These are phyloP conservation scores for Sebastolobus altivelis DNA, from an alignment of 2,797 vertebrate species.

Conservation along the genomic window DNA sequence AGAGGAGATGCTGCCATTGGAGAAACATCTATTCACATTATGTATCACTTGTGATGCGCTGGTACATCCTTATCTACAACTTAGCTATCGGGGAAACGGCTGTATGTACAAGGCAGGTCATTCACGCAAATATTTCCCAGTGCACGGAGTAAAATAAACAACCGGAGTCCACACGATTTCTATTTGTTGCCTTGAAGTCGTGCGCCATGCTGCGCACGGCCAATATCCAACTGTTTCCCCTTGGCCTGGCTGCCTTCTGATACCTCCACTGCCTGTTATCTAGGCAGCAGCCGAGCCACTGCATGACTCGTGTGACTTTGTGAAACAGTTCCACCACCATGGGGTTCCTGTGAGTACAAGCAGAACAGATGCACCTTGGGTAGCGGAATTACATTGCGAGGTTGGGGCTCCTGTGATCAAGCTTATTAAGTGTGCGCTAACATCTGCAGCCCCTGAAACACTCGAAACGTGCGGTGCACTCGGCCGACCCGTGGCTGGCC, in stretches of 20 bases:
- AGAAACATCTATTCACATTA: constrained; percentile 32
- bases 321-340: constrained; percentile 70
- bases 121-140: constrained; percentile 14
- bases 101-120: background rate
- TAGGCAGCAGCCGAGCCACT: constrained; percentile 39
- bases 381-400: constrained; percentile 67
- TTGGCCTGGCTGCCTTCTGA: constrained; percentile 36
- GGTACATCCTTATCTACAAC: constrained; percentile 18
- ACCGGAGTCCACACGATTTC: background rate
- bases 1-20: constrained; percentile 9
- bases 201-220: constrained; percentile 8
- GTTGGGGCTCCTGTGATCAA: constrained; percentile 70
- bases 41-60: constrained; percentile 13
- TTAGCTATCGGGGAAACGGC: constrained; percentile 16
- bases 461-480: constrained; percentile 21
- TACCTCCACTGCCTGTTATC: constrained; percentile 17
- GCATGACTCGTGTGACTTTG: constrained; percentile 77
- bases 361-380: constrained; percentile 78
- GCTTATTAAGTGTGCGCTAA: constrained; percentile 73
- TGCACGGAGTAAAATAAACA: constrained; percentile 43
- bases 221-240: constrained; percentile 38
- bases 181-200: constrained; percentile 39
- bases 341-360: constrained; percentile 64
- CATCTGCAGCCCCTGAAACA: constrained; percentile 70
- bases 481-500: constrained; percentile 19